Evolutionary conservation across 2,113 vertebrate genomes (phyloP).

Genomic region (Sebastes fasciatus): DNA sequence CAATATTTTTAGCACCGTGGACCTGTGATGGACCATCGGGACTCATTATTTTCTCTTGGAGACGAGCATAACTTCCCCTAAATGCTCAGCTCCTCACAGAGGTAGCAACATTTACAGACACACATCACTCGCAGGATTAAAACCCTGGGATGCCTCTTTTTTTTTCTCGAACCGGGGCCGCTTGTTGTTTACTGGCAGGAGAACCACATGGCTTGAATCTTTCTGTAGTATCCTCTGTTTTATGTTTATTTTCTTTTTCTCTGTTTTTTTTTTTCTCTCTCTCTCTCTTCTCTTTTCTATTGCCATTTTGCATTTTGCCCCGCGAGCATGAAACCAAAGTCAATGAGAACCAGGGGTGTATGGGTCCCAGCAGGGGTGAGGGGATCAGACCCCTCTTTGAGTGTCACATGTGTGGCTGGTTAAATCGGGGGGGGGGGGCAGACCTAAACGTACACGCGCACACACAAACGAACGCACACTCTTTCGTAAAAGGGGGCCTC

Average conservation of each 20-base stretch:
- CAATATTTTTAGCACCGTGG: slow-evolving; percentile 55
- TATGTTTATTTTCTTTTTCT: slow-evolving; percentile 71
- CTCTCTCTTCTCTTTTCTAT: slow-evolving; percentile 55
- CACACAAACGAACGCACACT: slow-evolving; percentile 9
- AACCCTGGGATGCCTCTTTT: slow-evolving; percentile 56
- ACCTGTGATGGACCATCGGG: slow-evolving; percentile 63
- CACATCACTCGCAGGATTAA: slow-evolving; percentile 62
- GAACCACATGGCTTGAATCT: slow-evolving; percentile 74
- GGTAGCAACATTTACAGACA: slow-evolving; percentile 67
- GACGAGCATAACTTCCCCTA: slow-evolving; percentile 58
- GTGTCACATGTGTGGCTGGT: slow-evolving; percentile 80
- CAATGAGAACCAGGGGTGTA: slow-evolving; percentile 76
- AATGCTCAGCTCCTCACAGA: slow-evolving; percentile 63
- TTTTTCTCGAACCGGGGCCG: slow-evolving; percentile 42
- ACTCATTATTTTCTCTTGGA: slow-evolving; percentile 75
- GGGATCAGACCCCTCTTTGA: slow-evolving; percentile 73
- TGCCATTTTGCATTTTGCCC: slow-evolving; percentile 70
- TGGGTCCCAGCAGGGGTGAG: slow-evolving; percentile 74
- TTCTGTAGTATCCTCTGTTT: slow-evolving; percentile 69
- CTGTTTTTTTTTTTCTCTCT: neutral
- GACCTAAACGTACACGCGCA: slow-evolving; percentile 33
- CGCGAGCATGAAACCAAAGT: slow-evolving; percentile 77
- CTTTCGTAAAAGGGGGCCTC: slow-evolving; percentile 20
- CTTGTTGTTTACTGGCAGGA: slow-evolving; percentile 72
- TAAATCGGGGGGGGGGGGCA: slow-evolving; percentile 54